Percentiles rank a stretch among this genome's conserved stretches.
Conservation (phyloP, 2,797 vertebrate genomes). For the Oryzias dopingdopingensis region DNA sequence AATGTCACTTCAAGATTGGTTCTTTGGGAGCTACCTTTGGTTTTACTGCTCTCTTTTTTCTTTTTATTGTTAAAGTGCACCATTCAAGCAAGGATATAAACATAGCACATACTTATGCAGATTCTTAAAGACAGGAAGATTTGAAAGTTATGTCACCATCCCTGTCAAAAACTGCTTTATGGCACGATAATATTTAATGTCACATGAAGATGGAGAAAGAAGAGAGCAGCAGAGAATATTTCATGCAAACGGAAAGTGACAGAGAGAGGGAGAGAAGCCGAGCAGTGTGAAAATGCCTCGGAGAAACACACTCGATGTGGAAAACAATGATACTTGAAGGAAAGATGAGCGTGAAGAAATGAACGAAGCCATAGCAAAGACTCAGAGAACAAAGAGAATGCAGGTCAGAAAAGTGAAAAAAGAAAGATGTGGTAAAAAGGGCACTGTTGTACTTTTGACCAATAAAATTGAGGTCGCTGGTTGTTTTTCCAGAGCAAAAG, state of each 20-base stretch:
- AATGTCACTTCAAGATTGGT: no score
- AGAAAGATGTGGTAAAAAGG: neutral
- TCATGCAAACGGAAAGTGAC: constrained; percentile 14
- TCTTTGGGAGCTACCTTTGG: no score
- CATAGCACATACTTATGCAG: neutral
- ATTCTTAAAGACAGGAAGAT: constrained; percentile 16
- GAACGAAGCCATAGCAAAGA: neutral
- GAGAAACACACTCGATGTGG: neutral
- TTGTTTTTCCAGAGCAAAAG: no score
- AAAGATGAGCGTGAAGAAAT: neutral
- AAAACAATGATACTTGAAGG: neutral
- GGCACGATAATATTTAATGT: constrained; percentile 13
- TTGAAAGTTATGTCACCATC: constrained; percentile 9
- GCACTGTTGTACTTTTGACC: no score
- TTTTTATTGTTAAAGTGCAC: neutral
- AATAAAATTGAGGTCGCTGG: no score
- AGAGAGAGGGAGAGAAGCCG: neutral
- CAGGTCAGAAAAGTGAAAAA: neutral
- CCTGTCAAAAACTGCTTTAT: constrained; percentile 6
- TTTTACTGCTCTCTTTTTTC: no score
- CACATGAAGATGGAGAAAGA: constrained; percentile 20
- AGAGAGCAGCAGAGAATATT: constrained; percentile 8
- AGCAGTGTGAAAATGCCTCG: neutral
- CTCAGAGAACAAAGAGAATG: neutral
- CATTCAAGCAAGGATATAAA: neutral